Conservation (phyloP, 2,113 vertebrate species). For the Eidolon helvum region DNA sequence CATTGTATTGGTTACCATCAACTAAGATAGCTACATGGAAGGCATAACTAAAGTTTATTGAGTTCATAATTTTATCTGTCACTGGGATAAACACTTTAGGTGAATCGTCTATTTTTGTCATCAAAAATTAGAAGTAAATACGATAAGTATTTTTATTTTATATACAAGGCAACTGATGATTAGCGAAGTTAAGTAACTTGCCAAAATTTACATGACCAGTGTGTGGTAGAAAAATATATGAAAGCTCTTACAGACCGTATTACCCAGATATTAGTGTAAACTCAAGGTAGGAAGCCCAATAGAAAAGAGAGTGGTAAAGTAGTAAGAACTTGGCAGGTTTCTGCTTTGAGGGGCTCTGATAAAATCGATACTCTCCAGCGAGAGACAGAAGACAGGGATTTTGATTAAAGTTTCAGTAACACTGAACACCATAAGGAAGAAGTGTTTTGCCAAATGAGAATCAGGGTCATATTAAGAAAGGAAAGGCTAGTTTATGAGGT, state of each 20-base stretch:
- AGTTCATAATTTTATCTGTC: background rate
- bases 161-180: background rate
- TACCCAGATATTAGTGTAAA: background rate
- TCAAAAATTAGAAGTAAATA: background rate
- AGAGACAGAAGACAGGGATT: background rate
- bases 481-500: background rate
- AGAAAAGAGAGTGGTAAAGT: background rate
- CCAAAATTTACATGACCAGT: background rate
- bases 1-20: background rate
- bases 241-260: background rate
- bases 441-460: background rate
- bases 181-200: background rate
- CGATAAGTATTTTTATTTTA: background rate
- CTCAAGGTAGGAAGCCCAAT: background rate
- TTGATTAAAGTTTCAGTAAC: background rate
- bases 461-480: background rate
- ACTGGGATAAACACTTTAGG: background rate
- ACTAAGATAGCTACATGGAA: background rate
- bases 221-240: background rate
- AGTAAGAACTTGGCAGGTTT: background rate
- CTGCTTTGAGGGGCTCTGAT: background rate
- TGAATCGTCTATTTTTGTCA: background rate
- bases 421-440: background rate
- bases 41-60: background rate
- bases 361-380: background rate